These are phyloP conservation scores for Acanthurus tractus DNA, from an alignment of 2,797 vertebrate genomes.

Conservation along the genomic window DNA sequence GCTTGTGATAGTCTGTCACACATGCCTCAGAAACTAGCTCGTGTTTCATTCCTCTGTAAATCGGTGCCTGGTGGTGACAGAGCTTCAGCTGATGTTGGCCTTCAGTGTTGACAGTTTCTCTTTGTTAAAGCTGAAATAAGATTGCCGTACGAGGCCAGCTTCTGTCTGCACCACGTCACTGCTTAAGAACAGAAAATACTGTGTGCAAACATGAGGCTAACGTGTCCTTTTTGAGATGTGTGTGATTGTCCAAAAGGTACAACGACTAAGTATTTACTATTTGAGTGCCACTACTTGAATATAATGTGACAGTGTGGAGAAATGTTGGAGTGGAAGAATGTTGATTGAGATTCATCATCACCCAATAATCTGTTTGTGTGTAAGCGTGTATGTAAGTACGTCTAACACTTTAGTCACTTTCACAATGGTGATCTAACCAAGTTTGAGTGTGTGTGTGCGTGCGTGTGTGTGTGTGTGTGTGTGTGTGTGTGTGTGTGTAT, in stretches of 20 bases:
- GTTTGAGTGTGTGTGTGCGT: constrained; percentile 18
- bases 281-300: constrained; percentile 70
- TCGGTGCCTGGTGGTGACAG: constrained; percentile 32
- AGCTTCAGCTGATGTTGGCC: constrained; percentile 34
- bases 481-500: constrained; percentile 2
- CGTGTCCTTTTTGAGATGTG: constrained; percentile 34
- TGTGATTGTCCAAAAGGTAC: constrained; percentile 59
- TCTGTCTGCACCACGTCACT: constrained; percentile 25
- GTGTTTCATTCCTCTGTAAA: constrained; percentile 37
- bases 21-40: constrained; percentile 23
- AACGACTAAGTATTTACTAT: constrained; percentile 36
- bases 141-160: constrained; percentile 1
- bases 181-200: constrained; percentile 11
- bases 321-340: constrained; percentile 42
- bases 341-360: constrained; percentile 37
- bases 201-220: constrained; percentile 24
- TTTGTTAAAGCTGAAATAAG: constrained; percentile 8
- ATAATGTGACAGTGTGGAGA: constrained; percentile 54
- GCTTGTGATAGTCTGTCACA: constrained; percentile 37
- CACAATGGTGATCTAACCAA: constrained; percentile 11
- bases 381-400: not conserved
- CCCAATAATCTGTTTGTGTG: constrained; percentile 10
- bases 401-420: constrained; percentile 27
- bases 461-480: not conserved
- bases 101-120: constrained; percentile 9